Conservation (phyloP, 2,797 vertebrate species). For the Sardinella longiceps region DNA sequence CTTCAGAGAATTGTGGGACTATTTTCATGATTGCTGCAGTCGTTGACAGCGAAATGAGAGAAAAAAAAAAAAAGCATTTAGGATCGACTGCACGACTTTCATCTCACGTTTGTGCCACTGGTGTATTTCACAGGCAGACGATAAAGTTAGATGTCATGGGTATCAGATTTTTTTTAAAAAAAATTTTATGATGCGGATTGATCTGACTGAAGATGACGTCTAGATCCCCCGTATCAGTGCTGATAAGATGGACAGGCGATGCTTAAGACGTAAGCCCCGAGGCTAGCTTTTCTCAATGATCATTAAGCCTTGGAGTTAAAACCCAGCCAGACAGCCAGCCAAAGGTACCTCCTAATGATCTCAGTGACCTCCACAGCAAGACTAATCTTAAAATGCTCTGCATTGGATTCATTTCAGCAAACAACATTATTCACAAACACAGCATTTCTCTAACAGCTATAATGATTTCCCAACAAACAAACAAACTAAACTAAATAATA, state of each 20-base stretch:
- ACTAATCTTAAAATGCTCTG: not conserved
- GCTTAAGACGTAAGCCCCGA: not conserved
- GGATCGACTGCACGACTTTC: not conserved
- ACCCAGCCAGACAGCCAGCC: constrained; percentile 7
- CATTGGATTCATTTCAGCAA: too few relatives aligned
- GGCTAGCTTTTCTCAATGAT: not conserved
- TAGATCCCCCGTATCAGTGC: not conserved
- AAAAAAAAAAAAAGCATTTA: not conserved
- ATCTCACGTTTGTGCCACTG: not conserved
- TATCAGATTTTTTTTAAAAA: not conserved
- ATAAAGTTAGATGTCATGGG: not conserved
- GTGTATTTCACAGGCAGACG: not conserved
- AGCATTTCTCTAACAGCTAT: not conserved
- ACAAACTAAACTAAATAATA: not conserved
- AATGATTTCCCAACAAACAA: not conserved
- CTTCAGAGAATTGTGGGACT: not conserved
- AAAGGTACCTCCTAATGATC: not conserved
- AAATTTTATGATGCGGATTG: too few relatives aligned
- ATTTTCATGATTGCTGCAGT: not conserved
- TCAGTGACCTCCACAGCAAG: not conserved
- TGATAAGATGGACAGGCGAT: not conserved
- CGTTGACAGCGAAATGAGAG: not conserved
- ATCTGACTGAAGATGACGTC: not conserved
- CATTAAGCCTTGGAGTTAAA: not conserved
- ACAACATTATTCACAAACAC: too few relatives aligned